These are phyloP conservation scores for Microtus richardsoni DNA, from an alignment of 2,113 vertebrate genomes.

Conservation along the genomic window DNA sequence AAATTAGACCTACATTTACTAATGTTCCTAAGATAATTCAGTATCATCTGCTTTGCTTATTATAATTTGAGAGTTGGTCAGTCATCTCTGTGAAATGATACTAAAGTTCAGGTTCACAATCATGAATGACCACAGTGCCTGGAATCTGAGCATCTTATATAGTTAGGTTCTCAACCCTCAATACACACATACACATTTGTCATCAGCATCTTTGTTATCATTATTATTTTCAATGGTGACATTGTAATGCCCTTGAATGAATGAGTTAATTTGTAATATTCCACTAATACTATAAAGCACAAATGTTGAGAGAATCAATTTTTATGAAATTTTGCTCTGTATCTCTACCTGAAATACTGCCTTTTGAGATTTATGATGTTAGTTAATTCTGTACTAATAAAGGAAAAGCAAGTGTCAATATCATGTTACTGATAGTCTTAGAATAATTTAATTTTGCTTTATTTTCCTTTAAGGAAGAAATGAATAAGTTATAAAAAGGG, in stretches of 20 bases:
- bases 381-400: not conserved
- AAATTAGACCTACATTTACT: too few relatives aligned
- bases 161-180: not conserved
- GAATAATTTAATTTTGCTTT: not conserved
- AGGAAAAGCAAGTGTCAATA: not conserved
- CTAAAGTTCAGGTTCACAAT: not conserved
- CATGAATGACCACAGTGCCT: not conserved
- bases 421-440: not conserved
- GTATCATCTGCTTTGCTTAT: not conserved
- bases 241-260: not conserved
- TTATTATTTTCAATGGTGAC: not conserved
- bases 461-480: not conserved
- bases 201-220: not conserved
- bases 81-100: not conserved
- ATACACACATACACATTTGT: not conserved
- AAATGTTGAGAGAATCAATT: not conserved
- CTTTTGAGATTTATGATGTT: not conserved
- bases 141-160: not conserved
- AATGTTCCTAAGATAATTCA: not conserved
- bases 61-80: not conserved
- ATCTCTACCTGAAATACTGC: not conserved
- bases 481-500: not conserved
- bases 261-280: not conserved
- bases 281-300: not conserved
- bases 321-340: not conserved